These are phyloP conservation scores for Triplophysa tibetana DNA, from an alignment of 2,113 vertebrate species.

Conservation along the genomic window DNA sequence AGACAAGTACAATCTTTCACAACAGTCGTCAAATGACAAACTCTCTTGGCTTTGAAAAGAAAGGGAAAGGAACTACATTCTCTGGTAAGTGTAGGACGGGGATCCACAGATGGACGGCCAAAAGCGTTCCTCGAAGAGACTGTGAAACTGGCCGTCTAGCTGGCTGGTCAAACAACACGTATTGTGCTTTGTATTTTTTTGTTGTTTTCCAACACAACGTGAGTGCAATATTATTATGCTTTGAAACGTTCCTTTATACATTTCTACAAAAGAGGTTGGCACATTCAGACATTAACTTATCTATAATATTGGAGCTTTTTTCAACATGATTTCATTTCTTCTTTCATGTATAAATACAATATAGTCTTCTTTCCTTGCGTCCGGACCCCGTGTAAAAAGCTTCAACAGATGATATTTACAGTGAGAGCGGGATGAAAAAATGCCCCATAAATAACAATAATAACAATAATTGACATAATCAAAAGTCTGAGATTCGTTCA, in stretches of 20 bases:
- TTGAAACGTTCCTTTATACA: conserved; percentile 67
- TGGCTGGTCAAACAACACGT: conserved; percentile 63
- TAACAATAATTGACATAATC: conserved; percentile 60
- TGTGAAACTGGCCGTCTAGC: conserved; percentile 59
- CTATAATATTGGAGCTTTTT: conserved; percentile 65
- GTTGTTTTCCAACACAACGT: conserved; percentile 74
- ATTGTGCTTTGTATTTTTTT: conserved; percentile 77
- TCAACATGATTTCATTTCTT: conserved; percentile 54
- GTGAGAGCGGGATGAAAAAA: conserved; percentile 59
- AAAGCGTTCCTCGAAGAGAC: conserved; percentile 47
- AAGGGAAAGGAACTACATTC: conserved; percentile 65
- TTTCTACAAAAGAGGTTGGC: conserved; percentile 77
- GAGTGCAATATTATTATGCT: conserved; percentile 77
- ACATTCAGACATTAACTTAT: conserved; percentile 78
- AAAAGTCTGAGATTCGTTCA: conserved; percentile 64
- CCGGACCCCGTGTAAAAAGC: conserved; percentile 71
- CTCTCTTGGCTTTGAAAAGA: conserved; percentile 55
- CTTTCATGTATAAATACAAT: conserved; percentile 82
- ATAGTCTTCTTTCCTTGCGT: conserved; percentile 73
- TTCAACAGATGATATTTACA: conserved; percentile 79
- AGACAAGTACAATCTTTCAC: conserved; percentile 67
- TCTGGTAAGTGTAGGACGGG: conserved; percentile 60
- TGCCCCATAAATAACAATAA: conserved; percentile 61
- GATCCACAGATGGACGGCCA: conserved; percentile 48
- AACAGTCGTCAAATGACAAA: conserved; percentile 57